These are phyloP conservation scores for Ornithoptera priamus DNA, from an alignment of 2,888 invertebrate genomes.

Conservation along the genomic window DNA sequence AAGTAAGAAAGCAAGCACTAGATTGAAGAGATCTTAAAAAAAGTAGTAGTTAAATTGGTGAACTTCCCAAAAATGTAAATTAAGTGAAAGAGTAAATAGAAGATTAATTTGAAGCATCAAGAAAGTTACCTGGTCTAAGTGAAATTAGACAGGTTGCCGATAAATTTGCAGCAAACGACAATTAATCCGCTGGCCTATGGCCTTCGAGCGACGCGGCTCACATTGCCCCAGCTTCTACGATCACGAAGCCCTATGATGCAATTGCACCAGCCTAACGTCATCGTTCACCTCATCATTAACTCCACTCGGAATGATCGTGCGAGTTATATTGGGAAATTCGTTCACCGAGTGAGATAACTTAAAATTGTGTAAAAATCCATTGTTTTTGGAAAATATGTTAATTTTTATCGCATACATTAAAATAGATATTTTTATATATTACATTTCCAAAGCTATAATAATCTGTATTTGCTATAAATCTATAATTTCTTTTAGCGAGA, in stretches of 20 bases:
- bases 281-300: conserved; percentile 24
- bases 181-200: conserved; percentile 27
- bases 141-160: conserved; percentile 6
- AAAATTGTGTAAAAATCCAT: too few species aligned
- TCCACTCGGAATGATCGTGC: conserved; percentile 17
- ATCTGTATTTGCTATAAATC: too few species aligned
- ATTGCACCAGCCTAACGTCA: conserved; percentile 14
- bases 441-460: too few species aligned
- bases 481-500: too few species aligned
- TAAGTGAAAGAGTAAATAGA: background rate
- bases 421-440: too few species aligned
- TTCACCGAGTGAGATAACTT: background rate
- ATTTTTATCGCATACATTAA: too few species aligned
- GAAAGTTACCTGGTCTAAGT: background rate
- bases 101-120: conserved; percentile 2
- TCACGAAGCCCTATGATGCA: conserved; percentile 26
- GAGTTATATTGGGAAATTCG: conserved; percentile 9
- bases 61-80: too few species aligned
- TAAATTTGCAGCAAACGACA: conserved; percentile 16
- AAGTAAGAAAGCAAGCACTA: background rate
- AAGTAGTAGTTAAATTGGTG: too few species aligned
- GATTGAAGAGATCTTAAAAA: background rate
- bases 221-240: conserved; percentile 24
- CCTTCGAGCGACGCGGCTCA: conserved; percentile 12
- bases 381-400: too few species aligned